Conservation (phyloP, 1,140 invertebrate species). For the Habropoda laboriosa region DNA sequence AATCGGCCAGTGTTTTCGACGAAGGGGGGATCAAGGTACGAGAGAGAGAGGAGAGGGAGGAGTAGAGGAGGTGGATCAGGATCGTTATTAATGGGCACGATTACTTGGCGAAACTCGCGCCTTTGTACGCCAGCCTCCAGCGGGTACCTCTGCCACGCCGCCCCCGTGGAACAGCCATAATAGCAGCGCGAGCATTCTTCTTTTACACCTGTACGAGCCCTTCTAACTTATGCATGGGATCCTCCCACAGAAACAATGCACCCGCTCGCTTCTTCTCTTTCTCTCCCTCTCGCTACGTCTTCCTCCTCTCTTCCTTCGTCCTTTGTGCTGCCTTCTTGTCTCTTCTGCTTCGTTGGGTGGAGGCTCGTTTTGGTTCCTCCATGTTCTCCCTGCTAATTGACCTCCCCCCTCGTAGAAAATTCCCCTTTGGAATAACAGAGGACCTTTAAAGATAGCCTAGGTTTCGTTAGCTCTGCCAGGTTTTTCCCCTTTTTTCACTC, state of each 20-base stretch:
- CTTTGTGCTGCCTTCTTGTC: background rate
- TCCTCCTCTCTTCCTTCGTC: conserved; percentile 4
- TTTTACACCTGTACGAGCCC: conserved; percentile 79
- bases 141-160: conserved; percentile 29
- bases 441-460: no score
- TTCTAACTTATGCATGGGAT: conserved; percentile 79
- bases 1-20: no score
- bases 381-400: conserved; percentile 31
- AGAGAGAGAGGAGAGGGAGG: conserved; percentile 16
- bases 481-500: no score
- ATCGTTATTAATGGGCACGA: conserved; percentile 78
- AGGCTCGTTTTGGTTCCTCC: no score
- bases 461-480: no score
- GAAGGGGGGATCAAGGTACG: background rate
- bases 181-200: conserved; percentile 71
- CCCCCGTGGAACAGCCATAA: conserved; percentile 63
- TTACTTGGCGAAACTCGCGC: conserved; percentile 78
- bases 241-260: conserved; percentile 81
- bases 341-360: conserved; percentile 33
- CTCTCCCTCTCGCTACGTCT: no score
- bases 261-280: conserved; percentile 62
- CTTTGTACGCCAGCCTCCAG: conserved; percentile 66
- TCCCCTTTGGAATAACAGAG: no score
- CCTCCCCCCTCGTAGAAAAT: no score
- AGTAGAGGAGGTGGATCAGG: conserved; percentile 68